Base-by-base conservation (phyloP, 2,888 invertebrate species). In the Aphidoletes aphidimyza region DNA sequence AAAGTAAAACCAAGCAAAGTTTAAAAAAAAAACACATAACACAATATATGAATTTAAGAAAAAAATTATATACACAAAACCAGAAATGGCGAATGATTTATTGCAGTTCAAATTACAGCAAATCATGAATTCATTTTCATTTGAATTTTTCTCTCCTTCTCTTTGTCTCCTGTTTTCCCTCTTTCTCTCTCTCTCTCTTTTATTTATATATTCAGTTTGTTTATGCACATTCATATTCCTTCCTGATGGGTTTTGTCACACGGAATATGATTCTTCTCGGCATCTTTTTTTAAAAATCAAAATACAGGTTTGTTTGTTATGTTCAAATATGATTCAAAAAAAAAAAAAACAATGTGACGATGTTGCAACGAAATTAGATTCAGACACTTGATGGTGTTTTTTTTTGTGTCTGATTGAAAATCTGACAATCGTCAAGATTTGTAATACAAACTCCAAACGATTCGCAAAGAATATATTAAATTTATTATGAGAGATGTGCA, bases 51-150 rank as follows among this genome's bases (percentile, higher is more conserved):
- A n/a, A n/a, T n/a, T n/a, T n/a, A 26, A 2, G 17, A 54, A 54
- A 26, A 2, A 54, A 26, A 54, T 26, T 26, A n/a, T n/a, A n/a
- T n/a, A n/a, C n/a, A n/a, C n/a, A 0, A 69, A 30, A 69, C 69
- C 54, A 30, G 30, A 69, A 69, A 30, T 69, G 8, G 69, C 69
- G 14, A 69, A 69, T 69, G 69, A 69, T 69, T 69, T 30, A 69
- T 69, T 69, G 69, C 69, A 69, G 69, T 69, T 69, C 69, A 69
- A 69, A 69, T 69, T 69, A 69, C 69, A 69, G 34, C 69, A 69
- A 69, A 69, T 30, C 69, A 69, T 69, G 26, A 30, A 69, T 69
- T 69, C 69, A 69, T 69, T 69, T 54, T 54, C 54, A 54, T 54
- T 54, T 69, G 5, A 26, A 69, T 69, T 69, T 69, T 69, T 69